phyloP scores from a whole-genome alignment of 2,113 vertebrate genomes.

The Micronisus gabar region DNA sequence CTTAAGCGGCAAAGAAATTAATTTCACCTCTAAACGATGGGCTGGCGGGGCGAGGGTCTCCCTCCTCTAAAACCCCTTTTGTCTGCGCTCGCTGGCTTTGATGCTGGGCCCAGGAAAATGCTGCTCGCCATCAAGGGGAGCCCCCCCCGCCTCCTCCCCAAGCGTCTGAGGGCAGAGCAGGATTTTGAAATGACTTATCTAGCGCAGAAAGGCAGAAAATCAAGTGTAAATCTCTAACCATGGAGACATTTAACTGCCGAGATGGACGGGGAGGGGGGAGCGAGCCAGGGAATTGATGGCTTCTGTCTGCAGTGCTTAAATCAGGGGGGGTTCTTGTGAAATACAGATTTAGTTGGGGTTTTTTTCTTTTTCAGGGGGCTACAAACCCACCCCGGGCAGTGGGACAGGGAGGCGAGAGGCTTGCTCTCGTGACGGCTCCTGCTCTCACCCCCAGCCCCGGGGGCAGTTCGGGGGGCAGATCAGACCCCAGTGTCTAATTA shows the following conservation, averaged over 20 bases:
- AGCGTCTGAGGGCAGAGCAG: not conserved
- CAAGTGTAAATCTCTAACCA: not conserved
- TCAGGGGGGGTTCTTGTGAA: not conserved
- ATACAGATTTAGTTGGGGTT: not conserved
- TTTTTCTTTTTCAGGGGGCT: no score
- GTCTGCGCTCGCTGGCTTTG: not conserved
- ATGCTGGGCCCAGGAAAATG: not conserved
- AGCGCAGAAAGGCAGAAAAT: slow-evolving; percentile 27
- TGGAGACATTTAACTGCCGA: not conserved
- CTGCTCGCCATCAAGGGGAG: not conserved
- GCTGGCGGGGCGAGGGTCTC: not conserved
- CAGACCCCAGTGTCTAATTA: not conserved
- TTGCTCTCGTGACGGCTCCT: not conserved
- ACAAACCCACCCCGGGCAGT: not conserved
- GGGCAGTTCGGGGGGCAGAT: not conserved
- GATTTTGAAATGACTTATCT: not conserved
- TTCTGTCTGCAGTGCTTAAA: not conserved
- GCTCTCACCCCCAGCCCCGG: not conserved
- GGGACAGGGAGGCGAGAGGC: not conserved
- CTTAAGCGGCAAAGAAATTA: not conserved
- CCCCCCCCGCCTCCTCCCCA: not conserved
- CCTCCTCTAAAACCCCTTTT: slow-evolving; percentile 29
- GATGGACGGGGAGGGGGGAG: not conserved
- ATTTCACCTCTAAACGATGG: not conserved
- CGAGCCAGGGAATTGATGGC: not conserved